These are phyloP conservation scores for Philypnodon macrostomus DNA, from an alignment of 2,797 vertebrate genomes.

Conservation along the genomic window DNA sequence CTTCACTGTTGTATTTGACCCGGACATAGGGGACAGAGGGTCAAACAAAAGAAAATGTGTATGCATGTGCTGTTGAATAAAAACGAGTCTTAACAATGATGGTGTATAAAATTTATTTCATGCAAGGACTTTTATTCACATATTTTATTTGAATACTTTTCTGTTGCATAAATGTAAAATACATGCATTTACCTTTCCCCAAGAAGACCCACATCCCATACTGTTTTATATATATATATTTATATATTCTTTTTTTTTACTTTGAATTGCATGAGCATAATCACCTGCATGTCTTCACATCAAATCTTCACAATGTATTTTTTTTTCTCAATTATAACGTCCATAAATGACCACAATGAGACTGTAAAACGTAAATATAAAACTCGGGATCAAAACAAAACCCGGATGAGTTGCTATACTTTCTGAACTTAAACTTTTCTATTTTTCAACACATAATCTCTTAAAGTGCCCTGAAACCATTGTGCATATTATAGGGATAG, in stretches of 20 bases:
- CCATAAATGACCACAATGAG: conserved; percentile 84
- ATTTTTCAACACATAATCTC: conserved; percentile 54
- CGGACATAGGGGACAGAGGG: conserved; percentile 26
- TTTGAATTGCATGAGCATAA: conserved; percentile 67
- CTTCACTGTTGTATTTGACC: conserved; percentile 57
- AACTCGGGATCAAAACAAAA: conserved; percentile 66
- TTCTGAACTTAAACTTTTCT: conserved; percentile 47
- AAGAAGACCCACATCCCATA: conserved; percentile 81
- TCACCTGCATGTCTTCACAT: conserved; percentile 74
- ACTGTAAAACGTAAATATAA: conserved; percentile 70
- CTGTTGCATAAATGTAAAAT: conserved; percentile 95
- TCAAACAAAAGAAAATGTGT: conserved; percentile 70
- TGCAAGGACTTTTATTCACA: conserved; percentile 90
- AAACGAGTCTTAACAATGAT: conserved; percentile 80
- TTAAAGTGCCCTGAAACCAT: conserved; percentile 72
- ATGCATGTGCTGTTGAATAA: conserved; percentile 77
- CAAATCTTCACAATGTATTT: conserved; percentile 79
- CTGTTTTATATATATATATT: conserved; percentile 21
- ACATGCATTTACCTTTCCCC: conserved; percentile 97
- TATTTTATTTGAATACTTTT: conserved; percentile 79
- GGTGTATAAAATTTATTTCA: conserved; percentile 99
- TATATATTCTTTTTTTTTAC: conserved; percentile 45
- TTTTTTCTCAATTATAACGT: conserved; percentile 67
- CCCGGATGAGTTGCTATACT: conserved; percentile 55
- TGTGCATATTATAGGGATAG: conserved; percentile 68